Conservation (phyloP, 2,888 invertebrate genomes). For the Andrena flavipes region DNA sequence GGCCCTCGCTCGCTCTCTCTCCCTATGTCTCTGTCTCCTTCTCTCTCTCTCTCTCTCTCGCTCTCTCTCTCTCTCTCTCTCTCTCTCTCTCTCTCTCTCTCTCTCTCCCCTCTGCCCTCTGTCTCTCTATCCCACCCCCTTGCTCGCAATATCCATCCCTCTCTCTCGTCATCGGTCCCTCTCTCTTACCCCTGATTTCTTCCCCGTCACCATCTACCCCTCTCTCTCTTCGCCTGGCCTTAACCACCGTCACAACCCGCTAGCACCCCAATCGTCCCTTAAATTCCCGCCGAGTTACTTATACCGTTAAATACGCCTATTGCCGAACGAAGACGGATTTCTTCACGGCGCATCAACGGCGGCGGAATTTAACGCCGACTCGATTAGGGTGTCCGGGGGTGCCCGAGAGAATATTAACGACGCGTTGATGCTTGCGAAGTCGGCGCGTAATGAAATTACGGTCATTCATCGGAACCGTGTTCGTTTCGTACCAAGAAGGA, state of each 20-base stretch:
- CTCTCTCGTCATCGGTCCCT: constrained; percentile 55
- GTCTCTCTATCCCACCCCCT: constrained; percentile 42
- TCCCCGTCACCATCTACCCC: constrained; percentile 23
- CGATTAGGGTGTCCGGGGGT: constrained; percentile 20
- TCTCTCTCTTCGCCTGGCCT: constrained; percentile 18
- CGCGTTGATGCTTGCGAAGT: background rate
- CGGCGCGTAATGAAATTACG: constrained; percentile 19
- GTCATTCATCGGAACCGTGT: constrained; percentile 20
- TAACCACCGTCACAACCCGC: constrained; percentile 50
- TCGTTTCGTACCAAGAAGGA: constrained; percentile 45
- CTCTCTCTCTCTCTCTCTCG: constrained; percentile 45
- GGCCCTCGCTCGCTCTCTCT: constrained; percentile 67
- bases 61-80: constrained; percentile 44
- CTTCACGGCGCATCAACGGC: constrained; percentile 12
- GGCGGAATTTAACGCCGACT: constrained; percentile 12
- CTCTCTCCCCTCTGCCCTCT: constrained; percentile 18
- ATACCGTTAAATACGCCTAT: constrained; percentile 66
- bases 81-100: constrained; percentile 46
- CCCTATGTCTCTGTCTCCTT: constrained; percentile 40
- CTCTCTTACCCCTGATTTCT: constrained; percentile 45
- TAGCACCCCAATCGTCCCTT: constrained; percentile 63
- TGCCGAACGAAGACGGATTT: constrained; percentile 48
- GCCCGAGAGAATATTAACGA: constrained; percentile 34
- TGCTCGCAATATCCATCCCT: constrained; percentile 48
- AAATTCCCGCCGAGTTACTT: constrained; percentile 64